phyloP scores from a whole-genome alignment of 2,113 vertebrate species.

The Lasiurus borealis region DNA sequence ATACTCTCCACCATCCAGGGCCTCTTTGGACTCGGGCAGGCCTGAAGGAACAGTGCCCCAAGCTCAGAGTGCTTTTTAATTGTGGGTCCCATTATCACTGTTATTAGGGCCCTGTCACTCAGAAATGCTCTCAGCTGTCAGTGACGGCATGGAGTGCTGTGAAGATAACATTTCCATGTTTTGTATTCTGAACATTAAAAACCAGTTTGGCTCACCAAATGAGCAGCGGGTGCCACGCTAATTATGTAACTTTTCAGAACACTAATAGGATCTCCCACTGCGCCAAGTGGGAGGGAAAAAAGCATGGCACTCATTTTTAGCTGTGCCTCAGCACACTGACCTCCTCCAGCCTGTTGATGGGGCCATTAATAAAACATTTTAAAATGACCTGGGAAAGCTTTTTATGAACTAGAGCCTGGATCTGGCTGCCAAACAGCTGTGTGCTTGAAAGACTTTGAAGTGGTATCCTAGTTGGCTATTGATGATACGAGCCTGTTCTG shows the following conservation, averaged over 20 bases:
- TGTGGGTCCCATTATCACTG: conserved; percentile 33
- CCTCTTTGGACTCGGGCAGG: neutral
- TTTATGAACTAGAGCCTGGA: conserved; percentile 29
- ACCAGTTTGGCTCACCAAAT: conserved; percentile 68
- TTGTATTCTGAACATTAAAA: conserved; percentile 73
- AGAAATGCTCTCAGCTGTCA: conserved; percentile 26
- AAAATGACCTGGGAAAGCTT: conserved; percentile 48
- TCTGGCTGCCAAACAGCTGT: conserved; percentile 65
- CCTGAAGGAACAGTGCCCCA: neutral
- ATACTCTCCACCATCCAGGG: neutral
- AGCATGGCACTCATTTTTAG: conserved; percentile 63
- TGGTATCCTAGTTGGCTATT: neutral
- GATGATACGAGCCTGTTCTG: conserved; percentile 29
- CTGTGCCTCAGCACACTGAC: conserved; percentile 36
- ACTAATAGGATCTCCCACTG: conserved; percentile 69
- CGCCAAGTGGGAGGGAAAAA: conserved; percentile 63
- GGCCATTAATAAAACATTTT: conserved; percentile 73
- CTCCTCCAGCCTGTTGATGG: conserved; percentile 70
- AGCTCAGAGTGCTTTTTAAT: conserved; percentile 44
- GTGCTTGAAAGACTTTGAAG: conserved; percentile 47
- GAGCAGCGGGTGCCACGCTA: conserved; percentile 65
- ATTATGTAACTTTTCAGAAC: conserved; percentile 69
- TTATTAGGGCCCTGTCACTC: conserved; percentile 59
- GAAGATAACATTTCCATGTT: conserved; percentile 66
- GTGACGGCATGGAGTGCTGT: neutral